Percentiles rank a stretch among this genome's conserved stretches.
phyloP scores from a whole-genome alignment of 2,888 invertebrate genomes.

The Drosophila subsilvestris region DNA sequence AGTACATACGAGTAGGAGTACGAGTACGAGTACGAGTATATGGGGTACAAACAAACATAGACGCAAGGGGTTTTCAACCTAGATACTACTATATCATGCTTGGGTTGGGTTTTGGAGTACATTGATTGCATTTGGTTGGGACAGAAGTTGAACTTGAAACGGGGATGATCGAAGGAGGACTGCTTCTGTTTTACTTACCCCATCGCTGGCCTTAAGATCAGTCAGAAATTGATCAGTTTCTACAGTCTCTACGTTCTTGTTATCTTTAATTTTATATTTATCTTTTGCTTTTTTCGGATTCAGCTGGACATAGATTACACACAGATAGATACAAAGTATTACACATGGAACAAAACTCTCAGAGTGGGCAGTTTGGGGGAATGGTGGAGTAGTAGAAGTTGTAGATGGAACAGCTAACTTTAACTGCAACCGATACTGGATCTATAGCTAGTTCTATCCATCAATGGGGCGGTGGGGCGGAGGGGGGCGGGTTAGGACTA shows the following conservation, averaged over 20 bases:
- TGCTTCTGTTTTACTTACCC: slow-evolving; percentile 80
- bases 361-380: neutral
- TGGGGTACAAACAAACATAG: slow-evolving; percentile 11
- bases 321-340: slow-evolving; percentile 33
- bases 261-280: slow-evolving; percentile 77
- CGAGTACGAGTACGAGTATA: no score
- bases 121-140: slow-evolving; percentile 29
- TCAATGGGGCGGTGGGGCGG: neutral
- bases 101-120: slow-evolving; percentile 9
- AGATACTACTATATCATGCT: slow-evolving; percentile 22
- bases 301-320: slow-evolving; percentile 67
- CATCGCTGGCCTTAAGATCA: slow-evolving; percentile 81
- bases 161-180: neutral
- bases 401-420: slow-evolving; percentile 24
- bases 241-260: slow-evolving; percentile 74
- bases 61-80: slow-evolving; percentile 5
- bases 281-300: slow-evolving; percentile 76
- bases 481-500: neutral
- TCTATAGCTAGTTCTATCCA: slow-evolving; percentile 17
- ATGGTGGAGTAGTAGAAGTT: slow-evolving; percentile 13
- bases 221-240: slow-evolving; percentile 81
- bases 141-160: neutral
- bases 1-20: slow-evolving; percentile 8
- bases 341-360: neutral
- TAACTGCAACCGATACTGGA: slow-evolving; percentile 26